Evolutionary conservation across 2,797 vertebrate genomes (phyloP).

Genomic region (Argyrosomus regius): DNA sequence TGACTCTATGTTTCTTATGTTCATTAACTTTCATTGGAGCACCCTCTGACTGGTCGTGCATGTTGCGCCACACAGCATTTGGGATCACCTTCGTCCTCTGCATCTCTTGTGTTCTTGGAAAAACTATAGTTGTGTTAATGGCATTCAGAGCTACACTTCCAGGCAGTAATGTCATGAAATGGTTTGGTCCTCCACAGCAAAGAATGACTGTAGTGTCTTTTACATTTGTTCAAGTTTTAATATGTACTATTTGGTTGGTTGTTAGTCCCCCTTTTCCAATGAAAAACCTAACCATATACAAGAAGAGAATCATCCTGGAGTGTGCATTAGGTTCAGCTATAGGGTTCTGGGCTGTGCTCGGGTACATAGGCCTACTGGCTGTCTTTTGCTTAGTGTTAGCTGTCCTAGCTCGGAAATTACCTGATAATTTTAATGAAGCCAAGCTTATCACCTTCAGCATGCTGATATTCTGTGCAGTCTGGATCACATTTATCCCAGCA

Average conservation of each 20-base stretch:
- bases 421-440: constrained; percentile 79
- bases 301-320: constrained; percentile 74
- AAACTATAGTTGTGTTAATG: too few species aligned
- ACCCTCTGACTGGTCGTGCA: too few species aligned
- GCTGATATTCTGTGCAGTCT: constrained; percentile 79
- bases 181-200: too few species aligned
- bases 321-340: constrained; percentile 74
- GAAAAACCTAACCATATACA: constrained; percentile 57
- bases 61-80: too few species aligned
- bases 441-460: constrained; percentile 81
- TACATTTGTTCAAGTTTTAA: constrained; percentile 59
- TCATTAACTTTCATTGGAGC: too few species aligned
- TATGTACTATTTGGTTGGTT: constrained; percentile 72
- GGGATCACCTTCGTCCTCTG: too few species aligned
- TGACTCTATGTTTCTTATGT: too few species aligned
- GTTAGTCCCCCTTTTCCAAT: constrained; percentile 64
- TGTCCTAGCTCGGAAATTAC: constrained; percentile 75
- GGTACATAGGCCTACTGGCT: constrained; percentile 73
- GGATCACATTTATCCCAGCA: constrained; percentile 78
- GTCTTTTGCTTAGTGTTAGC: constrained; percentile 68
- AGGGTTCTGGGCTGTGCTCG: constrained; percentile 74
- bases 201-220: constrained; percentile 74
- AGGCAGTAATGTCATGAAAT: too few species aligned
- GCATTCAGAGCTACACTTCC: too few species aligned
- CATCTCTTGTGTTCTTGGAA: too few species aligned